Percentiles rank a stretch among this genome's conserved stretches.
Evolutionary conservation across 2,113 vertebrate genomes (phyloP).

Genomic region (Uria lomvia): DNA sequence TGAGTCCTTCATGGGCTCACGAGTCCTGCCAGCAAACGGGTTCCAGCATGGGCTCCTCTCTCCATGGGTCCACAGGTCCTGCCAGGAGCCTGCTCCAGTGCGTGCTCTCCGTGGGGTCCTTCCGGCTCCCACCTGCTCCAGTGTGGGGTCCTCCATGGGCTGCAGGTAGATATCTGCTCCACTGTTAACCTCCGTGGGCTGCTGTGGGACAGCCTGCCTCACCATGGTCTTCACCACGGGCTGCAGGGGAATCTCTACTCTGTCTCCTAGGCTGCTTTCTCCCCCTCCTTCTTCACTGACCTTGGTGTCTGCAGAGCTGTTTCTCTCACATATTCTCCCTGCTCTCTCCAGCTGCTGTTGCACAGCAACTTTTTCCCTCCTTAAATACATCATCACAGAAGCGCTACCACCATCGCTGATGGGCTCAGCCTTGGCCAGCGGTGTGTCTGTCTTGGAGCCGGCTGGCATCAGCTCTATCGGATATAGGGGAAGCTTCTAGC

Average conservation of each 20-base stretch:
- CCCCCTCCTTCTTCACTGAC: background rate
- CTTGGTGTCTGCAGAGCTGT: background rate
- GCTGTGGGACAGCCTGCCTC: background rate
- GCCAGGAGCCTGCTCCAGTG: background rate
- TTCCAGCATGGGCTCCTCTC: background rate
- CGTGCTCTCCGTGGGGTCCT: background rate
- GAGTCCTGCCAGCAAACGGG: background rate
- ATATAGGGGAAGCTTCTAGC: background rate
- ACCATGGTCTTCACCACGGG: background rate
- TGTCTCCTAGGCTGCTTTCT: background rate
- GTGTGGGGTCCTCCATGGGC: background rate
- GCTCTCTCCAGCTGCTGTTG: background rate
- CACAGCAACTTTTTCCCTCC: background rate
- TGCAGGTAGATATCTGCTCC: background rate
- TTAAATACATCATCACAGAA: background rate
- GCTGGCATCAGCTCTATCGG: background rate
- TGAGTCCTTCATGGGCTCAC: background rate
- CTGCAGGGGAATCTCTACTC: background rate
- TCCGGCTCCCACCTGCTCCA: background rate
- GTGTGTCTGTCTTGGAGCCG: no score
- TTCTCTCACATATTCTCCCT: background rate
- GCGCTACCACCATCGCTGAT: background rate
- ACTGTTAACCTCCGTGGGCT: background rate
- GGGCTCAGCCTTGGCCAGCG: background rate
- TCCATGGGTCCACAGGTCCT: background rate